Evolutionary conservation across 1,140 invertebrate genomes (phyloP).

Genomic region (Drosophila sechellia): DNA sequence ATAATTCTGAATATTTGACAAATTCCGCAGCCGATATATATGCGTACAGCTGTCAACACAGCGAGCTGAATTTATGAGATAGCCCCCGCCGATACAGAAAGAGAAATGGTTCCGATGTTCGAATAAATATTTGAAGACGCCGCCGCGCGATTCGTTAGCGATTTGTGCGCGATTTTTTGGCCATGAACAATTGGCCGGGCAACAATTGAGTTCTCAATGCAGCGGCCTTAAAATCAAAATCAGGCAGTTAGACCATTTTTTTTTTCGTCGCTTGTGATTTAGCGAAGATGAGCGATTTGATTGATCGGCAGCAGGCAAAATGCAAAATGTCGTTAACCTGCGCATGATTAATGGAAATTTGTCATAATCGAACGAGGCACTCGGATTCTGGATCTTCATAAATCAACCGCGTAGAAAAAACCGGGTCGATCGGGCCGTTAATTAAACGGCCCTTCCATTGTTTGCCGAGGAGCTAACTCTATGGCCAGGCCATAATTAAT

Average conservation of each 20-base stretch:
- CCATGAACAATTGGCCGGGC: slow-evolving; percentile 1
- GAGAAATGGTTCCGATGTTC: slow-evolving; percentile 40
- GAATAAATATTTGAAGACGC: slow-evolving; percentile 28
- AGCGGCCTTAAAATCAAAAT: not conserved
- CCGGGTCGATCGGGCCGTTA: slow-evolving; percentile 63
- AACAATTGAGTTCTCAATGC: slow-evolving; percentile 11
- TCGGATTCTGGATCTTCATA: slow-evolving; percentile 52
- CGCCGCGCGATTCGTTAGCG: slow-evolving; percentile 26
- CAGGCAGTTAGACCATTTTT: not conserved
- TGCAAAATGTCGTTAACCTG: slow-evolving; percentile 78
- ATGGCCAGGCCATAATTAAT: slow-evolving; percentile 69
- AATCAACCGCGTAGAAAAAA: slow-evolving; percentile 61
- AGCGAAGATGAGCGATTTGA: slow-evolving; percentile 40
- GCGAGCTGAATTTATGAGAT: slow-evolving; percentile 56
- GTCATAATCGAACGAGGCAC: slow-evolving; percentile 53
- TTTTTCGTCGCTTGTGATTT: not conserved
- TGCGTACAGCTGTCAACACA: slow-evolving; percentile 55
- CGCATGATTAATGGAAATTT: slow-evolving; percentile 77
- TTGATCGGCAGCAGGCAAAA: slow-evolving; percentile 57
- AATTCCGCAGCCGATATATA: slow-evolving; percentile 36
- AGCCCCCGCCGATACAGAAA: slow-evolving; percentile 24
- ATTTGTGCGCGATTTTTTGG: slow-evolving; percentile 28
- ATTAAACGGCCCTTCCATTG: slow-evolving; percentile 56
- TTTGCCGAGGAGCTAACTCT: slow-evolving; percentile 26
- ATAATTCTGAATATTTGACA: slow-evolving; percentile 61